Evolutionary conservation across 1,140 invertebrate genomes (phyloP), one percentile per base, ranked within the genome.

Genomic region (Dolichoris vasculosae): DNA sequence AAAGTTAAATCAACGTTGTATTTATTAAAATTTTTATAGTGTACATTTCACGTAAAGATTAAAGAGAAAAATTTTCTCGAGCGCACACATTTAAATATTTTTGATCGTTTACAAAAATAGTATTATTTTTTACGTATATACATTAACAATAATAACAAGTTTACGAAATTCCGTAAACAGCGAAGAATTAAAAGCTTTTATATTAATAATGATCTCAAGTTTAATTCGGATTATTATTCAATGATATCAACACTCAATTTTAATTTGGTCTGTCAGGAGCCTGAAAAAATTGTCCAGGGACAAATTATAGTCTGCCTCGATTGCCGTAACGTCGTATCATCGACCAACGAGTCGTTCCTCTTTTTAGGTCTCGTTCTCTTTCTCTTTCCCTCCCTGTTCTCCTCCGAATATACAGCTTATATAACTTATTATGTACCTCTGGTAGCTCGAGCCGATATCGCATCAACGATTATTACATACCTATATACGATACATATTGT

Each of bases 301-400:
- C n/a, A 38, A 69, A 69, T 69, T 69, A 69, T 69, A 69, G 67
- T 69, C 67, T 20, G 2, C 11, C 11, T 32, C 32, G n/a, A 40
- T 20, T 40, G 71, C 71, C 40, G 26, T 26, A 75, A 75, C 48
- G 71, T 75, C 71, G 48, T 48, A 32, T 46, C 43, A 75, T 75
- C 43, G 40, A 26, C 40, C 40, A n/a, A 40, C 35, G 17, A 43
- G 38, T n/a, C 71, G 9, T 40, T n/a, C 6, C 32, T 32, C 30
- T 15, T 67, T 30, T 15, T 35, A 11, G 32, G 1, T 30, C 64
- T 67, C n/a, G n/a, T n/a, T n/a, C n/a, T n/a, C n/a, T n/a, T n/a
- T 67, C 15, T 67, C 35, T 38, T 4, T 69, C 67, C n/a, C 4
- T 69, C 17, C 23, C 23, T 59, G 23, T 59, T 26, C 3, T 4